phyloP scores from a whole-genome alignment of 1,140 invertebrate species.

The Drosophila ercepeae region DNA sequence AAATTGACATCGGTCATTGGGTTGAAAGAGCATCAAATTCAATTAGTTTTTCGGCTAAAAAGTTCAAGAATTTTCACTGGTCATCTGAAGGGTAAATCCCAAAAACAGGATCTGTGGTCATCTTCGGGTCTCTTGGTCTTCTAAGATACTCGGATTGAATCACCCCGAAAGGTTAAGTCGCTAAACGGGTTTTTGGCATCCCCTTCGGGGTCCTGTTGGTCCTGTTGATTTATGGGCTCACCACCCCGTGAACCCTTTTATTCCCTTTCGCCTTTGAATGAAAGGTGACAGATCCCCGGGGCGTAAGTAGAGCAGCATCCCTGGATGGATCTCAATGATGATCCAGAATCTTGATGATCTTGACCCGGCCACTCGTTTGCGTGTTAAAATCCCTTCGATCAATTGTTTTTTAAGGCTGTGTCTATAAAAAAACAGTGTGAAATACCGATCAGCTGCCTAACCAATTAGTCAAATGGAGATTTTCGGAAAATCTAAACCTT shows the following conservation, averaged over 20 bases:
- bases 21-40: conserved; percentile 48
- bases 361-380: conserved; percentile 36
- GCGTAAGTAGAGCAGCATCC: conserved; percentile 60
- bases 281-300: conserved; percentile 35
- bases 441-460: conserved; percentile 26
- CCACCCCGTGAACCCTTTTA: conserved; percentile 32
- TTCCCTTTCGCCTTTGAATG: background rate
- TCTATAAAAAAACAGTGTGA: background rate
- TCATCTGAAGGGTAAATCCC: conserved; percentile 20
- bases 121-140: background rate
- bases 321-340: conserved; percentile 3
- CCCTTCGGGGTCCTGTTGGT: background rate
- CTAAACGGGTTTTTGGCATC: conserved; percentile 55
- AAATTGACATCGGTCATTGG: conserved; percentile 33
- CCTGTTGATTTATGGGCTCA: conserved; percentile 66
- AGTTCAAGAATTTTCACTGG: conserved; percentile 68
- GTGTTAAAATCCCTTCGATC: conserved; percentile 55
- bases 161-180: conserved; percentile 45
- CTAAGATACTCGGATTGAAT: background rate
- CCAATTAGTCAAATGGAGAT: conserved; percentile 36
- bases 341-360: conserved; percentile 5
- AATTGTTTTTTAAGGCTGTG: background rate
- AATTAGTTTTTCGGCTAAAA: conserved; percentile 69
- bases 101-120: conserved; percentile 12
- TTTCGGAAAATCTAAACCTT: background rate